Evolutionary conservation across 2,888 invertebrate genomes (phyloP), one percentile per base, ranked within the genome.

Genomic region (Anthophora plumipes): DNA sequence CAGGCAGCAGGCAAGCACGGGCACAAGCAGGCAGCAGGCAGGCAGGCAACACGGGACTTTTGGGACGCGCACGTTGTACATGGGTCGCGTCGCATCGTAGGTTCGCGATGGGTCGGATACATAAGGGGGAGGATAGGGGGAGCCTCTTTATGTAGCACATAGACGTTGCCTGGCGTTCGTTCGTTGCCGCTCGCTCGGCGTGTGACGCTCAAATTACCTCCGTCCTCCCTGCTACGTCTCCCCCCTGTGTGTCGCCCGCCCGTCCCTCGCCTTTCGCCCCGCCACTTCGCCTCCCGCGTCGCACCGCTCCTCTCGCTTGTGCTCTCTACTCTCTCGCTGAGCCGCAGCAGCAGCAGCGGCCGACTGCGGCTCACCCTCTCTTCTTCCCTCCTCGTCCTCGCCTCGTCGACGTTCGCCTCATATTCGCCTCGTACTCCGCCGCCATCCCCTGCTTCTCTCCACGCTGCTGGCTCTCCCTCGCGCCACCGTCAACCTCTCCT

Each of bases 191-290:
- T 90, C 90, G 91, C 92, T 92, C 92, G 91, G 92, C 92, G 92
- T 92, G 92, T 92, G 92, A 92, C 92, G 92, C 92, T 91, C 92
- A 93, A 93, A 93, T 93, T 93, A 92, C 92, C 92, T 92, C 92
- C 90, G 91, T 90, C 89, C 90, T 88, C 86, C 85, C 88, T 87
- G 84, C 74, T 80, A 76, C 85, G 83, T 85, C 84, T 73, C 82
- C 72, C 81, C 82, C 78, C 74, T 55, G 71, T 66, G 22, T 48
- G 69, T 67, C 60, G 46, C 61, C 83, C 82, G 17, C 63, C 25
- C 63, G 7, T 0, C 22, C 63, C 6, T 22, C 22, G 4, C 14
- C 14, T 1, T 14, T 14, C 11, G 11, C 84, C 83, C 77, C 79
- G 83, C 67, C 77, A 22, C 63, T 67, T 55, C 77, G 25, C 72